Evolutionary conservation across 2,113 vertebrate genomes (phyloP).

Genomic region (Gracilinanus agilis): DNA sequence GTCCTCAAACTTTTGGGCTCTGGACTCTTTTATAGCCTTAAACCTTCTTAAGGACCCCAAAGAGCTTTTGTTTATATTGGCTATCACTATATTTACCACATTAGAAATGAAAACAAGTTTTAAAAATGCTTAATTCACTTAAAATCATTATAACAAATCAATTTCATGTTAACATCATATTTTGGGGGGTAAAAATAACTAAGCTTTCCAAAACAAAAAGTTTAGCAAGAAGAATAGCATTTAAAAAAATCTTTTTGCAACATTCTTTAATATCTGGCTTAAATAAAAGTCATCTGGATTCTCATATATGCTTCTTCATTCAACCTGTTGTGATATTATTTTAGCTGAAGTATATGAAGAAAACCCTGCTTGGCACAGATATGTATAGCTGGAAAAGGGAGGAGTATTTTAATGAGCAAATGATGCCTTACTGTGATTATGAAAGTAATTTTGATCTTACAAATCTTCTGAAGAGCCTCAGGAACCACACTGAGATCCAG

Average conservation of each 20-base stretch:
- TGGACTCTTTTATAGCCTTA: not conserved
- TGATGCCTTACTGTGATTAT: not conserved
- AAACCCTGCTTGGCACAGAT: not conserved
- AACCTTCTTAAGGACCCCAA: not conserved
- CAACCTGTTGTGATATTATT: not conserved
- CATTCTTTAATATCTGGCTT: not conserved
- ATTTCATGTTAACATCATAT: not conserved
- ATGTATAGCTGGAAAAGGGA: not conserved
- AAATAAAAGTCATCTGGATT: not conserved
- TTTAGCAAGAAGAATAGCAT: not conserved
- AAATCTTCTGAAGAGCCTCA: not conserved
- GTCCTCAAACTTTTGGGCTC: not conserved
- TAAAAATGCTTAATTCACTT: not conserved
- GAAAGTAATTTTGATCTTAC: not conserved
- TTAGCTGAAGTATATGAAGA: not conserved
- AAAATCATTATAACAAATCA: not conserved
- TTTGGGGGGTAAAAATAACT: too few relatives aligned
- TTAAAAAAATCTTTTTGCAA: not conserved
- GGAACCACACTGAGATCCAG: not conserved
- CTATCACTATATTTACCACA: not conserved
- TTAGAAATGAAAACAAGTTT: not conserved
- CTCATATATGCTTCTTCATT: not conserved
- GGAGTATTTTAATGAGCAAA: not conserved
- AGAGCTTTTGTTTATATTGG: not conserved
- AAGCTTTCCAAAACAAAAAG: not conserved